Percentiles rank a stretch among this genome's conserved stretches.
Evolutionary conservation across 2,113 vertebrate genomes (phyloP).

Genomic region (Macrotis lagotis): DNA sequence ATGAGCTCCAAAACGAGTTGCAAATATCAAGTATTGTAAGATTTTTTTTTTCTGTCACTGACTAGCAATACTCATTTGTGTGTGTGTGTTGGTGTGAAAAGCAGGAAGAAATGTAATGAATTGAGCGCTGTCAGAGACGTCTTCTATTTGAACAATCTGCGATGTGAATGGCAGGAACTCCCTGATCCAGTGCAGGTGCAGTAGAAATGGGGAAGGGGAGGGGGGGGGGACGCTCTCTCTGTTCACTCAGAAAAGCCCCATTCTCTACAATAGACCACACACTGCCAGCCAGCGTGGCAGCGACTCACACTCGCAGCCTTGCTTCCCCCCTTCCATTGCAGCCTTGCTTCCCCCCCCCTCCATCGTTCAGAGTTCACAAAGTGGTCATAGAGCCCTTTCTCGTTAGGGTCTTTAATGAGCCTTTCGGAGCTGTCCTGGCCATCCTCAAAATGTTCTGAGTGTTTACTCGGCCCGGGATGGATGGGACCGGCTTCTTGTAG

Average conservation of each 20-base stretch:
- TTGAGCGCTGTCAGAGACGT: conserved; percentile 94
- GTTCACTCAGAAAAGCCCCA: conserved; percentile 88
- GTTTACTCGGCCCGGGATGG: conserved; percentile 72
- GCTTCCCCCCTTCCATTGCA: conserved; percentile 82
- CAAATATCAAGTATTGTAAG: conserved; percentile 85
- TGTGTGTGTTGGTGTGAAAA: conserved; percentile 86
- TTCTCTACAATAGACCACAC: conserved; percentile 97
- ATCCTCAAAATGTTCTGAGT: conserved; percentile 82
- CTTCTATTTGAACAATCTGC: conserved; percentile 89
- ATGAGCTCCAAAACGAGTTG: conserved; percentile 81
- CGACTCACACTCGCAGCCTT: conserved; percentile 88
- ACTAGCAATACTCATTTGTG: conserved; percentile 82
- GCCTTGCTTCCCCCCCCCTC: conserved; percentile 77
- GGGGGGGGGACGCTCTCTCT: conserved; percentile 82
- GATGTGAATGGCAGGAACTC: conserved; percentile 94
- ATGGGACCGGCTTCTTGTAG: conserved; percentile 76
- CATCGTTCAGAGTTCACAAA: conserved; percentile 87
- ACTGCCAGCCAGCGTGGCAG: conserved; percentile 97
- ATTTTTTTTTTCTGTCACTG: conserved; percentile 79
- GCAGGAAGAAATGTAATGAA: conserved; percentile 93
- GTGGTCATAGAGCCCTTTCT: conserved; percentile 86
- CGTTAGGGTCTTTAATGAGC: conserved; percentile 86
- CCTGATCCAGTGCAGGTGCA: conserved; percentile 98
- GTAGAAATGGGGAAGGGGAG: conserved; percentile 85
- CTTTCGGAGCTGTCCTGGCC: conserved; percentile 84